Evolutionary conservation across 2,797 vertebrate genomes (phyloP).

Genomic region (Dallia pectoralis): DNA sequence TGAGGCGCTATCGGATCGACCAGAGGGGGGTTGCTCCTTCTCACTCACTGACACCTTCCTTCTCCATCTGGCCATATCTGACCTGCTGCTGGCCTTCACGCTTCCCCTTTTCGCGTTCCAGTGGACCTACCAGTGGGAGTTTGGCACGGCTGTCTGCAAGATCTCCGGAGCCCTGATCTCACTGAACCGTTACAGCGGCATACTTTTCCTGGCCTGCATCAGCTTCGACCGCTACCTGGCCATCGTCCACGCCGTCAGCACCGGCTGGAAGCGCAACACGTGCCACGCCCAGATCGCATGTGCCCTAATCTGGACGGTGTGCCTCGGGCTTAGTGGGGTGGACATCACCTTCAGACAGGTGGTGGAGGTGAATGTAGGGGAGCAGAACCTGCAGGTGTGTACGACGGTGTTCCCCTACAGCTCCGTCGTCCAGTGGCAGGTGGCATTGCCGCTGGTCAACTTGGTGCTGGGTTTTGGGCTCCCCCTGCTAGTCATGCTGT

Average conservation of each 20-base stretch:
- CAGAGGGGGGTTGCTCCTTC: constrained; percentile 62
- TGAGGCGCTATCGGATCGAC: constrained; percentile 68
- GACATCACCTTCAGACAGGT: constrained; percentile 73
- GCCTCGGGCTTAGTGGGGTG: constrained; percentile 66
- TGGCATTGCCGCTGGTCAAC: constrained; percentile 67
- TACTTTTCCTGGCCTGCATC: constrained; percentile 82
- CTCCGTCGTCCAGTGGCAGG: constrained; percentile 59
- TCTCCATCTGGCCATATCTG: constrained; percentile 80
- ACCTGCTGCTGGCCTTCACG: constrained; percentile 78
- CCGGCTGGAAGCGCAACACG: constrained; percentile 70
- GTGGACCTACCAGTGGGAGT: constrained; percentile 68
- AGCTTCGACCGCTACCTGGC: constrained; percentile 83
- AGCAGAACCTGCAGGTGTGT: constrained; percentile 46
- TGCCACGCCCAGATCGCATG: constrained; percentile 73
- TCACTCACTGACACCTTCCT: constrained; percentile 77
- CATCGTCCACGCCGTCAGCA: constrained; percentile 75
- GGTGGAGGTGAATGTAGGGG: rapidly evolving
- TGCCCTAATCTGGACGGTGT: constrained; percentile 69
- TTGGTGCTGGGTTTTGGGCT: constrained; percentile 74
- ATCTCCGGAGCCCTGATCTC: constrained; percentile 76
- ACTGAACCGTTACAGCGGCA: constrained; percentile 80
- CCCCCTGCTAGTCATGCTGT: constrained; percentile 78
- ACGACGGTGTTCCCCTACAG: constrained; percentile 47
- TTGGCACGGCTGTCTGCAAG: constrained; percentile 72
- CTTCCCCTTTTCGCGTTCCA: constrained; percentile 75